phyloP scores from a whole-genome alignment of 2,888 invertebrate species.

The Xestia xanthographa region DNA sequence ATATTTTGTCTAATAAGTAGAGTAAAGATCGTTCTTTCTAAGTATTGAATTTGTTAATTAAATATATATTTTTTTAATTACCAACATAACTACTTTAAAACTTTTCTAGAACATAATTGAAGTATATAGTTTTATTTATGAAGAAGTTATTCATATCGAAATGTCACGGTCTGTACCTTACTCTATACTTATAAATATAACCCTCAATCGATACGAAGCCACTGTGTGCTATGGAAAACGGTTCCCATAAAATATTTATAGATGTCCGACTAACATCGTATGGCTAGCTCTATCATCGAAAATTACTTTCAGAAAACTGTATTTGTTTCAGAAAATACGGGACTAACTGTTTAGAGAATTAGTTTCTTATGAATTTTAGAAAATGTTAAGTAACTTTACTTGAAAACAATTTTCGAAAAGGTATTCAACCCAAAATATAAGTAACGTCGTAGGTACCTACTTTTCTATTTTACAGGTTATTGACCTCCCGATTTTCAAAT shows the following conservation, averaged over 20 bases:
- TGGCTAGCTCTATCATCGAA: conserved; percentile 53
- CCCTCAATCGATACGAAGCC: conserved; percentile 59
- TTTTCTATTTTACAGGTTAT: neutral
- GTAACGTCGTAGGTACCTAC: neutral
- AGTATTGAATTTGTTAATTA: neutral
- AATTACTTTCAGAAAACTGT: conserved; percentile 43
- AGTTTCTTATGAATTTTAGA: neutral
- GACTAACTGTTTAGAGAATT: conserved; percentile 10
- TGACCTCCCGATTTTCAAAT: neutral
- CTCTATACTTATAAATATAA: conserved; percentile 24
- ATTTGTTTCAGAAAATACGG: conserved; percentile 19
- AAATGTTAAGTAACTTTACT: neutral
- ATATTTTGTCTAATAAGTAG: neutral
- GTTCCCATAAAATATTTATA: conserved; percentile 83
- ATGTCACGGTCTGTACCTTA: conserved; percentile 33
- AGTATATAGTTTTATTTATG: neutral
- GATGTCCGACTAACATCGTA: conserved; percentile 78
- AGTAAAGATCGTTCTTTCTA: neutral
- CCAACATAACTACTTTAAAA: neutral
- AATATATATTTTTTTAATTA: no score
- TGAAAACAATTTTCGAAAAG: neutral
- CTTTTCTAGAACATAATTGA: conserved; percentile 14
- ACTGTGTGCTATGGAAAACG: conserved; percentile 70
- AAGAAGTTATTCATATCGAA: conserved; percentile 23
- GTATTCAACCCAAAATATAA: neutral